Evolutionary conservation across 2,888 invertebrate species (phyloP), one percentile per base, ranked within the genome.

Genomic region (Drosophila pegasa): DNA sequence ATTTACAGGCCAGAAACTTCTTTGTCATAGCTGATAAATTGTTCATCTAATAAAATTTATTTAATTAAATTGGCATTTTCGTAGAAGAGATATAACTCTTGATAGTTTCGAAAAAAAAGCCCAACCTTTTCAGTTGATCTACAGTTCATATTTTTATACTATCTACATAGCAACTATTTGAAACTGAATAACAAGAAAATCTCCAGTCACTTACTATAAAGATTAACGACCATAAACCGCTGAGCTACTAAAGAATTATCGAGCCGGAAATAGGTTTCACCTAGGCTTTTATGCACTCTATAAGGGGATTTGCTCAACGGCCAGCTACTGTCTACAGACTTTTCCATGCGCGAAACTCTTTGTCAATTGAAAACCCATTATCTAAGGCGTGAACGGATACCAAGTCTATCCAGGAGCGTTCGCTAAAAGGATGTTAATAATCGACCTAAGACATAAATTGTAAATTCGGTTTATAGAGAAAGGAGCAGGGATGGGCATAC

Each of bases 371-470:
- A 33, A 50, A 40, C 7, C 33, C 9, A 0, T n/a, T 38, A 29
- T 54, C 41, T 37, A 27, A 10, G 75, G 76, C 60, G 70, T 75
- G 69, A 62, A 59, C 25, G 20, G 47, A 38, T 37, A 12, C 6
- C n/a, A 20, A 25, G 45, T n/a, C 14, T 20, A 12, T 14, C 20
- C 14, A 27, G 27, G 54, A 27, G 57, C 55, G 69, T 47, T 50
- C 56, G 64, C 71, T 87, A 73, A 84, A 78, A 65, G 68, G 73
- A 71, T 76, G 70, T 81, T 84, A 73, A 84, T 78, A 76, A 78
- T 71, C 64, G 62, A 55, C 27, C 27, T 38, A 33, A 60, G 56
- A 35, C 64, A 65, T 71, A 55, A 62, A 75, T 84, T 75, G 43
- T 33, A 35, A 37, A 84, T 85, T 85, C 58, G 79, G 71, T 72